These are phyloP conservation scores for Linnaemya tessellans DNA, from an alignment of 2,888 invertebrate species.

Conservation along the genomic window DNA sequence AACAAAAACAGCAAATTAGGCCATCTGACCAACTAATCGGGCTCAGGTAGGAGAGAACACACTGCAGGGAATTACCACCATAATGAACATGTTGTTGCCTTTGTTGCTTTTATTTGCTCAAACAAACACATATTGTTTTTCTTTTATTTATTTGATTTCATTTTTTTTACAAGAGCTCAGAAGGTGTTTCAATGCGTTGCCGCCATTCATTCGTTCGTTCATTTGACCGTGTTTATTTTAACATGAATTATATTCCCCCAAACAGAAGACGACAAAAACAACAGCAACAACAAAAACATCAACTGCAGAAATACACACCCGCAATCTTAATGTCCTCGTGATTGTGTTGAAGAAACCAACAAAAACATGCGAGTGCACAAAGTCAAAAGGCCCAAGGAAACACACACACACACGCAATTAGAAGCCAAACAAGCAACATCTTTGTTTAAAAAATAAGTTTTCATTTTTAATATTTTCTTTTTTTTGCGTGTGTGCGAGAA, in stretches of 20 bases:
- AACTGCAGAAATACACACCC: slow-evolving; percentile 68
- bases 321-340: slow-evolving; percentile 70
- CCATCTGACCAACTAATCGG: slow-evolving; percentile 32
- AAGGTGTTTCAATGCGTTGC: slow-evolving; percentile 56
- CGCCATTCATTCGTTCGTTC: slow-evolving; percentile 57
- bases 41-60: slow-evolving; percentile 61
- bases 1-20: slow-evolving; percentile 19
- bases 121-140: slow-evolving; percentile 76
- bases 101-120: slow-evolving; percentile 55
- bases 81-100: slow-evolving; percentile 54
- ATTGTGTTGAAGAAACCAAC: slow-evolving; percentile 41
- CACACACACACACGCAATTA: slow-evolving; percentile 12
- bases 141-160: slow-evolving; percentile 46
- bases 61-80: slow-evolving; percentile 42
- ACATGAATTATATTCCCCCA: slow-evolving; percentile 63
- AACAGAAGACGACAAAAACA: slow-evolving; percentile 52
- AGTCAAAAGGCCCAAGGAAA: not conserved
- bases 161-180: slow-evolving; percentile 27
- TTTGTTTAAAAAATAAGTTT: slow-evolving; percentile 29
- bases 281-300: slow-evolving; percentile 15
- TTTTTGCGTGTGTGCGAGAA: not conserved
- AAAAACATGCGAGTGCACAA: slow-evolving; percentile 2
- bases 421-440: slow-evolving; percentile 26
- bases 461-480: slow-evolving; percentile 34
- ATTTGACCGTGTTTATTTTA: slow-evolving; percentile 57